Conservation (phyloP, 2,888 invertebrate species). For the Epistrophe grossulariae region DNA sequence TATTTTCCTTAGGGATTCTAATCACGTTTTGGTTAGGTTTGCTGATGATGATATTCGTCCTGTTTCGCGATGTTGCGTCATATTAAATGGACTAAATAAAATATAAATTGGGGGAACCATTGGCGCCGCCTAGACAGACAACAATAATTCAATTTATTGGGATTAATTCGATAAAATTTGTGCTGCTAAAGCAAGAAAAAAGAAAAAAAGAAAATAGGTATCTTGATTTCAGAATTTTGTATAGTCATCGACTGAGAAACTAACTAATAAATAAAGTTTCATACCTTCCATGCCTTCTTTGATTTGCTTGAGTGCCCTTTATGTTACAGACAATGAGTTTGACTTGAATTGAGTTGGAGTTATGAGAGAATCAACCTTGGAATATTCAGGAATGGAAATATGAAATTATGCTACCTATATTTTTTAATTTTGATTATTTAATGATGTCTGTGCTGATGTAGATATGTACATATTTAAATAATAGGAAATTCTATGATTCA, state of each 20-base stretch:
- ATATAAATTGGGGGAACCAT: background rate
- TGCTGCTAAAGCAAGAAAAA: background rate
- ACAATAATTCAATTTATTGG: conserved; percentile 40
- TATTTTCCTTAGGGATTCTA: background rate
- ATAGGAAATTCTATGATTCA: background rate
- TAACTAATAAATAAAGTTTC: background rate
- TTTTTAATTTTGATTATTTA: background rate
- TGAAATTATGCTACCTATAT: background rate
- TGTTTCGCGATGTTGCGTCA: conserved; percentile 9
- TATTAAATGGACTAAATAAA: background rate
- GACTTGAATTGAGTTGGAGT: background rate
- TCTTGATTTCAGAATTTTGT: conserved; percentile 18
- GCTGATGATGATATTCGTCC: background rate
- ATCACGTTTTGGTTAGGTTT: background rate
- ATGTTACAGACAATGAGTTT: background rate
- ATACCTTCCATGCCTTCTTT: background rate
- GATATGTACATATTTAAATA: background rate
- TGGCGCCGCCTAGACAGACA: conserved; percentile 32
- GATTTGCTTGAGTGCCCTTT: conserved; percentile 3
- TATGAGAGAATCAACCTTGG: background rate
- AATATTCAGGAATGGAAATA: background rate
- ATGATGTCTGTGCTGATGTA: background rate
- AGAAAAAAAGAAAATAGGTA: background rate
- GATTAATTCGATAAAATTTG: conserved; percentile 36
- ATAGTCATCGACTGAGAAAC: background rate